Evolutionary conservation across 1,140 invertebrate species (phyloP).

Genomic region (Drosophila mojavensis): DNA sequence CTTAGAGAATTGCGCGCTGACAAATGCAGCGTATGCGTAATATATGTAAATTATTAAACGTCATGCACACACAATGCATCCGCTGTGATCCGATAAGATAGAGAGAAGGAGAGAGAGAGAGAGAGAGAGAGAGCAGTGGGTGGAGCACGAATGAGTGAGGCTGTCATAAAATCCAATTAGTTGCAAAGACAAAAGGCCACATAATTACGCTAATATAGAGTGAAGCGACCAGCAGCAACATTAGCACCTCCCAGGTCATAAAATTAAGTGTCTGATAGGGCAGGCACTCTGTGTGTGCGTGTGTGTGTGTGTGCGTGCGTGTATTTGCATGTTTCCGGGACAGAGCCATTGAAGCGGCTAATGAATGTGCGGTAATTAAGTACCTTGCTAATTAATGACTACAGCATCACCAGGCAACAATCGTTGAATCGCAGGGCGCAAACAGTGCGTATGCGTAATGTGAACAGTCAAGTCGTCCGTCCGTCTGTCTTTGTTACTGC

Average conservation of each 20-base stretch:
- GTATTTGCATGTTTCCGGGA: conserved; percentile 25
- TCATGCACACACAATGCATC: conserved; percentile 27
- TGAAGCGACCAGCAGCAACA: conserved; percentile 43
- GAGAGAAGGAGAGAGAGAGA: no score
- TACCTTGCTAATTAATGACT: conserved; percentile 84
- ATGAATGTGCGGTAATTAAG: conserved; percentile 84
- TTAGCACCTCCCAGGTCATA: conserved; percentile 68
- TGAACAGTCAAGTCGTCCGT: conserved; percentile 20
- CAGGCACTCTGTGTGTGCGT: no score
- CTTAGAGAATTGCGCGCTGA: conserved; percentile 52
- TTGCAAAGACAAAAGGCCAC: conserved; percentile 71
- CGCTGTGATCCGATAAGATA: neutral
- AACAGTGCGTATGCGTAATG: conserved; percentile 73
- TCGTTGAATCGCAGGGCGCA: conserved; percentile 58
- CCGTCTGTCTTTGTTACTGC: neutral
- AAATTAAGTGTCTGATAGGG: conserved; percentile 45
- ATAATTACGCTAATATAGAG: conserved; percentile 75
- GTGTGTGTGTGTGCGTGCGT: conserved; percentile 3
- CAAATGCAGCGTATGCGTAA: conserved; percentile 62
- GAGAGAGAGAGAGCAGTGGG: no score
- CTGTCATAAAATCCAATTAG: conserved; percentile 77
- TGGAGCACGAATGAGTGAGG: neutral
- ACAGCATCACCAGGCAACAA: conserved; percentile 68
- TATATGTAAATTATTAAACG: conserved; percentile 70
- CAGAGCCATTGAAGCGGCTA: conserved; percentile 78